Conservation (phyloP, 1,140 invertebrate genomes). For the Daktulosphaira vitifoliae region DNA sequence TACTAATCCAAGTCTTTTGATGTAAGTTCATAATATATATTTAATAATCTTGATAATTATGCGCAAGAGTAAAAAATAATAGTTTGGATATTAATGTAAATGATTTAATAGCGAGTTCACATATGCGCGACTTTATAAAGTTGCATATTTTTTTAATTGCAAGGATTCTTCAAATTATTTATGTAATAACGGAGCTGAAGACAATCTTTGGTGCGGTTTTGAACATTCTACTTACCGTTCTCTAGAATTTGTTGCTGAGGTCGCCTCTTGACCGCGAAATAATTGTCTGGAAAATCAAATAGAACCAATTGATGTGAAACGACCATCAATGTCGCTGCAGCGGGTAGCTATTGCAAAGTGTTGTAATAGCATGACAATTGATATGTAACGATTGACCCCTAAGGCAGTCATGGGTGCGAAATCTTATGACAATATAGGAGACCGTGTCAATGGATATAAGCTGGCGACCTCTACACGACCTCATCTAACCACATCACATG, state of each 20-base stretch:
- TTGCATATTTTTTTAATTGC: too few relatives aligned
- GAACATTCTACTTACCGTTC: constrained; percentile 6
- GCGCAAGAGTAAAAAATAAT: too few relatives aligned
- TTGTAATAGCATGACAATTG: constrained; percentile 16
- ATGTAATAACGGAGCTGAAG: too few relatives aligned
- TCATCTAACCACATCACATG: background rate
- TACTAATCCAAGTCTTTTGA: too few relatives aligned
- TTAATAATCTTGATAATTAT: too few relatives aligned
- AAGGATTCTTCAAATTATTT: too few relatives aligned
- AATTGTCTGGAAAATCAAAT: constrained; percentile 32
- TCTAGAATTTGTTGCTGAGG: background rate
- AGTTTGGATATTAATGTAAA: too few relatives aligned
- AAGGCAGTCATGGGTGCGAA: constrained; percentile 26
- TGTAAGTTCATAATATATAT: too few relatives aligned
- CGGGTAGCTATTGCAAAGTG: background rate
- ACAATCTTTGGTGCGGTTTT: too few relatives aligned
- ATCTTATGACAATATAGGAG: background rate
- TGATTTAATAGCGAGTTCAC: too few relatives aligned
- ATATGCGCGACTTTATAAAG: too few relatives aligned
- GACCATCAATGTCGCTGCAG: constrained; percentile 24
- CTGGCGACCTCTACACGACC: background rate
- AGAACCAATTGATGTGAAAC: constrained; percentile 28
- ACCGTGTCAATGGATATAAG: constrained; percentile 16
- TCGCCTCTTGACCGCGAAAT: constrained; percentile 18
- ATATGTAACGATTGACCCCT: constrained; percentile 30